Evolutionary conservation across 1,140 invertebrate species (phyloP), one percentile per base, ranked within the genome.

Genomic region (Frieseomelitta varia): DNA sequence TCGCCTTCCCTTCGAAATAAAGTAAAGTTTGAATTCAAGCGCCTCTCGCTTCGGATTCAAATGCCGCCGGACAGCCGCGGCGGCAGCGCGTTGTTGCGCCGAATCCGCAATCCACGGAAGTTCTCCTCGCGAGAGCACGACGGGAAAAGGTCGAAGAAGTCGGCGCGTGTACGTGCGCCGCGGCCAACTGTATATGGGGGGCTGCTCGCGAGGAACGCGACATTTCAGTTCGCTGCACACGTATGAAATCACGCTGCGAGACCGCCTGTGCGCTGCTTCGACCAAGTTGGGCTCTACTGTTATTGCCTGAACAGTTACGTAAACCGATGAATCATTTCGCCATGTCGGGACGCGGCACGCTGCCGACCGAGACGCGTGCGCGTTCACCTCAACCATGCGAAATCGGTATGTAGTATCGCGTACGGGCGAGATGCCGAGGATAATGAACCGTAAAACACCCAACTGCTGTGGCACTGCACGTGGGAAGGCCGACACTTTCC

Each of bases 201-300:
- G 6, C 39, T 39, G 39, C 21, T 65, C 79, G 84, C 58, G 71
- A 17, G 81, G 61, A 55, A 47, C 58, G 55, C 77, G 85, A 87
- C 81, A 84, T 85, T 87, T 85, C 85, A 69, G 85, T 67, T 63
- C 61, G 77, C 68, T 81, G 85, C 85, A 82, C 85, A 81, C 85
- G 77, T 78, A 87, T 67, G 67, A 68, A 75, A 87, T 84, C 67
- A 56, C 61, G 47, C 21, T n/a, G 53, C 19, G 17, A 67, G 58
- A 61, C 58, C 24, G 30, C 34, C 34, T 39, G 39, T 6, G 39
- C 56, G 68, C 67, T n/a, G 10, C 34, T 34, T 61, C 53, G 55
- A 4, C 39, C 34, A 47, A 68, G 74, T 75, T 67, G 55, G 80
- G 61, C 71, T 47, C 39, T 67, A 21, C 30, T 19, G 56, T 58